phyloP scores from a whole-genome alignment of 2,113 vertebrate genomes.

The Zeus faber region DNA sequence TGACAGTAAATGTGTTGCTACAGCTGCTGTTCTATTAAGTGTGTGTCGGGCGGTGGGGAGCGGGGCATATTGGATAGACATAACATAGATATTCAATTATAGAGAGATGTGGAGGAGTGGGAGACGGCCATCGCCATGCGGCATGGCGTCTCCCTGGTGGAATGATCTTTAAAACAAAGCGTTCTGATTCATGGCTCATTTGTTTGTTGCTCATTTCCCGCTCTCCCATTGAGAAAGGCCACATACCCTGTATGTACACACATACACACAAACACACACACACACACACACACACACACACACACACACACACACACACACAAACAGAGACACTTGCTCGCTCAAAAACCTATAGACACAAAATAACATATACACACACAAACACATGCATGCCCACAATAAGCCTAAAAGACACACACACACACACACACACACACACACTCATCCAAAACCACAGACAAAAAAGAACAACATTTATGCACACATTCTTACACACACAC shows the following conservation, averaged over 20 bases:
- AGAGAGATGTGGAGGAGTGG: background rate
- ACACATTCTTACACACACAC: background rate
- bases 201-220: background rate
- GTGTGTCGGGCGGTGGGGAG: no score
- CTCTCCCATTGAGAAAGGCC: background rate
- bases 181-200: slow-evolving; percentile 8
- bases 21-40: no score
- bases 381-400: background rate
- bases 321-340: background rate
- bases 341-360: background rate
- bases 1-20: no score
- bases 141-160: background rate
- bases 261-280: background rate
- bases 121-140: background rate
- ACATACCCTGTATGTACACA: background rate
- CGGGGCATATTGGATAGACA: no score
- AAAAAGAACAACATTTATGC: no score
- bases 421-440: background rate
- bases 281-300: background rate
- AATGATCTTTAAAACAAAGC: background rate
- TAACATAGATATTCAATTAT: no score
- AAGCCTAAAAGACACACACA: background rate
- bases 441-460: no score
- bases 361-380: background rate
- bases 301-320: background rate